Base-by-base conservation (phyloP, 2,888 invertebrate species). In the Autographa gamma region DNA sequence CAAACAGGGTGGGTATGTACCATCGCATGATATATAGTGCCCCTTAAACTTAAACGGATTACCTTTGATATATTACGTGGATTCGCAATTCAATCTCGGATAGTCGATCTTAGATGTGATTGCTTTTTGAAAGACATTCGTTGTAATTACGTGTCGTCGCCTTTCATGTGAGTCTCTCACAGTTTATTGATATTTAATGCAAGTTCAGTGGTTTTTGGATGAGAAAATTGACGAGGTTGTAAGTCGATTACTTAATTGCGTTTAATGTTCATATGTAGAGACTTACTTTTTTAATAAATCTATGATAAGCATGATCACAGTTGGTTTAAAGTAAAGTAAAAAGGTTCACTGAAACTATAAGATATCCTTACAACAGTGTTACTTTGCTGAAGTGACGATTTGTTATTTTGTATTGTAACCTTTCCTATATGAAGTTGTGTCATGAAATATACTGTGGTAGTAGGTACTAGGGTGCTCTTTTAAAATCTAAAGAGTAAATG, bases 41-140 rank as follows among this genome's bases (percentile, higher is more conserved):
- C 90, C 91, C 93, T 93, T 94, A 95, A 94, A 94, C 94, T 93
- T 95, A 95, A 95, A 93, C 93, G 95, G 95, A 95, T 95, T 95
- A 95, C 94, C 94, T 94, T 94, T 95, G 95, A 95, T 95, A 94
- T 95, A 95, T 95, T 94, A 93, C 93, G 89, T 89, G 93, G 92
- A 93, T 93, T 89, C 91, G 90, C 91, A 92, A 93, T 94, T 93
- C 94, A 95, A 95, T 95, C 94, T 93, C 92, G 89, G 91, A 91
- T 93, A 94, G 91, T 93, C 93, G 92, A 93, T 92, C 91, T 90
- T 89, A 88, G 84, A 88, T 90, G 90, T 89, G 91, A 93, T 93
- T 93, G 92, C 92, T 92, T 92, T 93, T 90, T 90, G 90, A 90
- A 87, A 82, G 85, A 82, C 81, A 85, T 83, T 86, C 78, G 77